Evolutionary conservation across 37 sponge, comb jelly and placozoan species (phyloP).

Genomic region (Amphimedon queenslandica): DNA sequence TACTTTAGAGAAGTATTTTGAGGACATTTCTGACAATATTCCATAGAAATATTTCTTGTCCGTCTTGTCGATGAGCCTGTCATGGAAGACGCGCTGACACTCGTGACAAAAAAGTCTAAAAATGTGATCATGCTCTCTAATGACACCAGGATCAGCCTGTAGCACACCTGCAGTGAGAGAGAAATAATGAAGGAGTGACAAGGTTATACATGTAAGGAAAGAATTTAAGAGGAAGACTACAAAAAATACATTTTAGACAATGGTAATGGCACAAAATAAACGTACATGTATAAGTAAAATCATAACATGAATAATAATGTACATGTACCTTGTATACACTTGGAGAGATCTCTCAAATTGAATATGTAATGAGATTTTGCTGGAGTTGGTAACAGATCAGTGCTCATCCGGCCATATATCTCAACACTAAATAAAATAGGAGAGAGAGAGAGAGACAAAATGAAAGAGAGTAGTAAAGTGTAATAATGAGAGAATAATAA

Average conservation of each 20-base stretch:
- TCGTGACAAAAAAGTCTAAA: slow-evolving; percentile 96
- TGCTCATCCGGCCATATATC: slow-evolving; percentile 95
- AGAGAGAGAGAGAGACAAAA: not conserved
- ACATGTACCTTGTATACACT: slow-evolving; percentile 89
- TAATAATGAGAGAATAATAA: not conserved
- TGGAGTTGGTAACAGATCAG: slow-evolving; percentile 96
- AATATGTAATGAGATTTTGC: slow-evolving; percentile 99
- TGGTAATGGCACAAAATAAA: too few species aligned
- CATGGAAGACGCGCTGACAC: slow-evolving; percentile 95
- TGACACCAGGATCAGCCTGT: slow-evolving; percentile 96
- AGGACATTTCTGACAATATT: slow-evolving; percentile 94
- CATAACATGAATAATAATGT: too few species aligned
- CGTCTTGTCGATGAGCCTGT: slow-evolving; percentile 84
- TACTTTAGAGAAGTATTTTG: slow-evolving; percentile 86
- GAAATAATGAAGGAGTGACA: not conserved
- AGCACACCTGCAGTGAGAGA: slow-evolving; percentile 72
- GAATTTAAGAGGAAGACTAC: too few species aligned
- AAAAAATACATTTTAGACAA: too few species aligned
- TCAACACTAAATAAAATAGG: slow-evolving; percentile 63
- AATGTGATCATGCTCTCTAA: slow-evolving; percentile 84
- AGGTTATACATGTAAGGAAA: too few species aligned
- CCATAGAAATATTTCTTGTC: slow-evolving; percentile 94
- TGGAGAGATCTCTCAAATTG: slow-evolving; percentile 96
- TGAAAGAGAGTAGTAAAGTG: not conserved
- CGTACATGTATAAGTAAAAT: not conserved